Evolutionary conservation across 2,797 vertebrate species (phyloP).

Genomic region (Danio albolineatus): DNA sequence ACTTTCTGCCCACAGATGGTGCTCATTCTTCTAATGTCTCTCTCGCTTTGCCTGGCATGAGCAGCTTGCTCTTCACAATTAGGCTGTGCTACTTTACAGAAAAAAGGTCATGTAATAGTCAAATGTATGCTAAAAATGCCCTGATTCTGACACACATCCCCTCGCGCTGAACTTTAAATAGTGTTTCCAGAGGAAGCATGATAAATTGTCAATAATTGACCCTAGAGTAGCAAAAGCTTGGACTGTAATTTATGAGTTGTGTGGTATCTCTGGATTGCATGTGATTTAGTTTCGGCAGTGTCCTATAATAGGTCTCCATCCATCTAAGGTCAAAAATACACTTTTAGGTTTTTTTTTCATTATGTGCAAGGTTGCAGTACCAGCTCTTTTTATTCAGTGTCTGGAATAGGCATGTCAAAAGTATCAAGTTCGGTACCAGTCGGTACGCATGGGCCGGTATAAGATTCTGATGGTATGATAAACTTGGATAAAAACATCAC

Average conservation of each 20-base stretch:
- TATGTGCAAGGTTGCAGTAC: no score
- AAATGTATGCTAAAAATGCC: slow-evolving; percentile 7
- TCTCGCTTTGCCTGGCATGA: slow-evolving; percentile 54
- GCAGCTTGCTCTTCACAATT: slow-evolving; percentile 55
- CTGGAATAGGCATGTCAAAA: no score
- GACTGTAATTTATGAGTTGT: slow-evolving; percentile 43
- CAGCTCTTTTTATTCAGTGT: no score
- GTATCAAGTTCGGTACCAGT: no score
- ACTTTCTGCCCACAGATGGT: slow-evolving; percentile 64
- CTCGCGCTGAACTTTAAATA: slow-evolving; percentile 41
- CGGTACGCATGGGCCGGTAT: no score
- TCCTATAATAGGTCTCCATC: no score
- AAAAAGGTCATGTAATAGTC: slow-evolving; percentile 52
- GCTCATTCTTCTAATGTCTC: slow-evolving; percentile 58
- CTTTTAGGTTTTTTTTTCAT: no score
- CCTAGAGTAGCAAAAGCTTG: slow-evolving; percentile 11
- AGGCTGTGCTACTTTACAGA: slow-evolving; percentile 39
- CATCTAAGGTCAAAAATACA: no score
- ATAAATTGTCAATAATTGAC: slow-evolving; percentile 53
- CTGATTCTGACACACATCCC: slow-evolving; percentile 11
- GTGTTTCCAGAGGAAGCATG: slow-evolving; percentile 23
- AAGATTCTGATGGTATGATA: no score
- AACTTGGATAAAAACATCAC: no score
- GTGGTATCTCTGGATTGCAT: slow-evolving; percentile 24
- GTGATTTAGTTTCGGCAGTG: background rate